A percentile compares a stretch with the other conserved stretches of the same genome.
Conservation (phyloP, 1,140 invertebrate genomes). For the Dicyema japonicum region DNA sequence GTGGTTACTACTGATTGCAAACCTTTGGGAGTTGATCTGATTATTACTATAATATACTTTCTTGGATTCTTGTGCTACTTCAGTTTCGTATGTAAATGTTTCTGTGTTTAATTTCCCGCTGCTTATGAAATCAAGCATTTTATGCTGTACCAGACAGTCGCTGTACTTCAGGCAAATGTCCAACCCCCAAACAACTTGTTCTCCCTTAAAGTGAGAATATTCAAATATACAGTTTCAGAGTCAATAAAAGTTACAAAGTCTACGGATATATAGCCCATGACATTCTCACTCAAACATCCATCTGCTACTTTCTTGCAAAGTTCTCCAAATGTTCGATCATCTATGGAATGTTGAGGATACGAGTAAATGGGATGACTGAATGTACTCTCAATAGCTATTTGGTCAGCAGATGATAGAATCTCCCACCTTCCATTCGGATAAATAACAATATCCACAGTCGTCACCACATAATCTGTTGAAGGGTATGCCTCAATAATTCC, state of each 20-base stretch:
- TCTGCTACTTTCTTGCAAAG: constrained; percentile 11
- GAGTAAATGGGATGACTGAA: constrained; percentile 10
- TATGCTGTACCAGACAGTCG: too few relatives aligned
- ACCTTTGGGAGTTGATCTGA: constrained; percentile 7
- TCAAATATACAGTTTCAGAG: constrained; percentile 10
- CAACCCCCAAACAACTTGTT: too few relatives aligned
- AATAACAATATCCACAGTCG: constrained; percentile 14
- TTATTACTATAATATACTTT: not conserved
- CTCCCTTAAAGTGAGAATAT: too few relatives aligned
- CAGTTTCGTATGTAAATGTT: not conserved
- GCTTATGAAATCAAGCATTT: too few relatives aligned
- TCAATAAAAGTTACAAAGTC: constrained; percentile 20
- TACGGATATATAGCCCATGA: constrained; percentile 14
- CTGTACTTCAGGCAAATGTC: too few relatives aligned
- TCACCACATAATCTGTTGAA: constrained; percentile 15
- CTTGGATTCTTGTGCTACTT: not conserved
- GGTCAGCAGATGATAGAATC: constrained; percentile 13
- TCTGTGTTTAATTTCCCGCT: too few relatives aligned
- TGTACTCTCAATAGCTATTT: constrained; percentile 15
- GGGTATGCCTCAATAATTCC: constrained; percentile 19
- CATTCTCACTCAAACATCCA: constrained; percentile 12
- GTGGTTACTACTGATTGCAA: constrained; percentile 13
- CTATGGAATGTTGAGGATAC: constrained; percentile 16
- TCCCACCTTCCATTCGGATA: constrained; percentile 11
- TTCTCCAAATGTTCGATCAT: constrained; percentile 10